Conservation (phyloP, 2,113 vertebrate genomes). For the Vulpes lagopus region DNA sequence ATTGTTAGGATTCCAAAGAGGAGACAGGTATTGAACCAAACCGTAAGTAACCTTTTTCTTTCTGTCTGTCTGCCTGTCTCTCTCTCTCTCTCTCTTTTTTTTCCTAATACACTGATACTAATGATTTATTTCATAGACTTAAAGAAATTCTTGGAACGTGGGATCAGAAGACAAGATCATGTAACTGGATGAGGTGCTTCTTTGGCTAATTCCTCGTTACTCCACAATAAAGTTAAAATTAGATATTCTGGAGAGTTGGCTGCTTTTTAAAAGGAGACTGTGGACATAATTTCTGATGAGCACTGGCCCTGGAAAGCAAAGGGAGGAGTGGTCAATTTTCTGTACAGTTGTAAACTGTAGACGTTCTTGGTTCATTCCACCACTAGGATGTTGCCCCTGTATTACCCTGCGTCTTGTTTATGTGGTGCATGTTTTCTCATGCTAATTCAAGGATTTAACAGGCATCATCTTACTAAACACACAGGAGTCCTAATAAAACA, state of each 20-base stretch:
- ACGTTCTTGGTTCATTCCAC: neutral
- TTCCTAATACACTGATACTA: neutral
- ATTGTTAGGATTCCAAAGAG: neutral
- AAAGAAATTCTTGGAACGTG: neutral
- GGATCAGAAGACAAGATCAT: neutral
- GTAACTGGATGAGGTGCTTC: neutral
- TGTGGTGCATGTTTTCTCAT: neutral
- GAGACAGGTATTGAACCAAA: neutral
- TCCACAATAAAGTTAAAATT: constrained; percentile 30
- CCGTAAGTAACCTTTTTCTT: neutral
- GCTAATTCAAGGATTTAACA: constrained; percentile 60
- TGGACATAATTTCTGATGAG: neutral
- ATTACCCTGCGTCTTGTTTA: constrained; percentile 44
- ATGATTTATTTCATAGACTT: neutral
- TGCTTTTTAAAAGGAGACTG: constrained; percentile 34
- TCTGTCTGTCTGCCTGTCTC: too few relatives aligned
- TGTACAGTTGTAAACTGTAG: neutral
- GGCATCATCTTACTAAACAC: constrained; percentile 50
- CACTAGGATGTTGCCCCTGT: neutral
- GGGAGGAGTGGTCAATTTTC: constrained; percentile 35
- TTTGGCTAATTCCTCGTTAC: neutral
- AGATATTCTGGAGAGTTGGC: neutral
- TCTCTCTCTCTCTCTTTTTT: neutral
- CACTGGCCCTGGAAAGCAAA: neutral
- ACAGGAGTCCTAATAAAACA: constrained; percentile 60